Base-by-base conservation (phyloP, 2,113 vertebrate species). In the Chascanopsetta lugubris region DNA sequence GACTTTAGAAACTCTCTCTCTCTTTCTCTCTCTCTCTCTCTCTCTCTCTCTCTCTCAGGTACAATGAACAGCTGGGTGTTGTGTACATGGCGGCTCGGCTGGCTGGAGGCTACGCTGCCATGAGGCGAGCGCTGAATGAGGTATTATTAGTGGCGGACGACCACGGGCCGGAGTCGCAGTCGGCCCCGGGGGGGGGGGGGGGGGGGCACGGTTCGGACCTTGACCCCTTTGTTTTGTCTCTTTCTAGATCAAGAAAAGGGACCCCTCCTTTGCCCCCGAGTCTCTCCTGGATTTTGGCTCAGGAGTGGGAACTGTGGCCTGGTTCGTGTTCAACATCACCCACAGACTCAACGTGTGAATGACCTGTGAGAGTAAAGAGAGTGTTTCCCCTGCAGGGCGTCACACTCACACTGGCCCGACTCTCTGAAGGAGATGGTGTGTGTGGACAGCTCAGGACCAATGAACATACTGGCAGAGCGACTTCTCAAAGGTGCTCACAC, bases 201-300 rank as follows among this genome's bases (percentile, higher is more conserved):
- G n/a, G n/a, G n/a, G n/a, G n/a, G n/a, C n/a, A n/a, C n/a, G n/a
- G n/a, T n/a, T n/a, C n/a, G n/a, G n/a, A n/a, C n/a, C n/a, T n/a
- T n/a, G n/a, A n/a, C n/a, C n/a, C n/a, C n/a, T n/a, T n/a, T n/a
- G n/a, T n/a, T n/a, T 69, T 61, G 8, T 25, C 0, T 66, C 8
- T 3, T 61, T 72, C 57, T 80, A 97, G 95, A 95, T 97, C 61
- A 92, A 79, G 81, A 90, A 91, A 80, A 87, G 89, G 69, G 87
- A 93, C 59, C 74, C 89, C 0, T 83, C 88, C 0, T 97, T 96
- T 67, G 76, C 85, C 6, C 95, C 95, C 8, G 80, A 84, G 42
- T 91, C 94, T 7, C 79, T 97, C 17, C 79, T 97, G 91, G 95
- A 97, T 76, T 96, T 96, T 57, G 95, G 95, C 40, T 96, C 94